A percentile compares a stretch with the other conserved stretches of the same genome.
Conservation (phyloP, 2,797 vertebrate species). For the Peromyscus eremicus region DNA sequence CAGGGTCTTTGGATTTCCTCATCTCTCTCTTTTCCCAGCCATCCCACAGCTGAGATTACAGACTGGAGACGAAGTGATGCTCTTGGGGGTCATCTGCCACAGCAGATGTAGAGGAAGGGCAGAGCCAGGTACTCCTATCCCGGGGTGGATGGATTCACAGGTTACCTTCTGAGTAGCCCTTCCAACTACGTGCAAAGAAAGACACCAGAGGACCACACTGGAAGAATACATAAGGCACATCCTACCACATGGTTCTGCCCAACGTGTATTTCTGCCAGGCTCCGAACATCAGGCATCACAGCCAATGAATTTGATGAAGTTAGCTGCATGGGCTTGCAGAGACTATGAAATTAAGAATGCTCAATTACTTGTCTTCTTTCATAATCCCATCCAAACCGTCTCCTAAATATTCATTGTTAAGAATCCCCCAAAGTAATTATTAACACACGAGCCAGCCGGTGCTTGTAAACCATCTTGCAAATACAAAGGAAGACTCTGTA, state of each 20-base stretch:
- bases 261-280: not conserved
- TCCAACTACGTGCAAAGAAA: not conserved
- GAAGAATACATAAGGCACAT: not conserved
- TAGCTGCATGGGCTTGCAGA: constrained; percentile 7
- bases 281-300: constrained; percentile 13
- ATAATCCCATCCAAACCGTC: constrained; percentile 17
- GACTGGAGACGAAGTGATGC: not conserved
- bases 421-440: constrained; percentile 71
- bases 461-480: constrained; percentile 67
- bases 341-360: constrained; percentile 26
- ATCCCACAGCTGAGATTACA: not conserved
- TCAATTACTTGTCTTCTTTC: constrained; percentile 64
- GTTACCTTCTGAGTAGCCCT: not conserved
- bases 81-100: not conserved
- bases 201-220: not conserved
- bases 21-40: not conserved
- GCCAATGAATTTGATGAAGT: constrained; percentile 34
- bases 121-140: not conserved
- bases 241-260: not conserved
- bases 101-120: not conserved
- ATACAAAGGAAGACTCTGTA: constrained; percentile 58
- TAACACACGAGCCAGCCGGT: constrained; percentile 46
- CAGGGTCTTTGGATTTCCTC: not conserved
- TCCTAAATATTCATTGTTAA: constrained; percentile 68
- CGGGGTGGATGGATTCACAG: not conserved